phyloP scores from a whole-genome alignment of 2,113 vertebrate species.

The Hypomesus transpacificus region DNA sequence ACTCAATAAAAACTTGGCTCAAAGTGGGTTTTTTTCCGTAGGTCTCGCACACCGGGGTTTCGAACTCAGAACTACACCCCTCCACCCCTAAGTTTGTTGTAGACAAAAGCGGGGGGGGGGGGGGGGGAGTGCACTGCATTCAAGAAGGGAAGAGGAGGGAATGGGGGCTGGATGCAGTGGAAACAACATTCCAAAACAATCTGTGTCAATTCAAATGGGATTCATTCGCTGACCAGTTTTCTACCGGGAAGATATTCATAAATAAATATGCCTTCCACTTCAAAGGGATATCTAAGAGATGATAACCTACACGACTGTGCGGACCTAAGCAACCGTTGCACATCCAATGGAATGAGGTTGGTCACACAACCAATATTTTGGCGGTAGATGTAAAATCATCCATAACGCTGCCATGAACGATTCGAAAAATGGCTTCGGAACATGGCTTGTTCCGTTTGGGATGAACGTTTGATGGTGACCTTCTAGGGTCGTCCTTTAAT shows the following conservation, averaged over 20 bases:
- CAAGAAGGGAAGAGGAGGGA: background rate
- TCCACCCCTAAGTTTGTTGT: constrained; percentile 21
- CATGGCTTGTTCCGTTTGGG: constrained; percentile 3
- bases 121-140: background rate
- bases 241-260: constrained; percentile 39
- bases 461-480: constrained; percentile 2
- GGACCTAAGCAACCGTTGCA: constrained; percentile 29
- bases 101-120: constrained; percentile 7
- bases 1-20: constrained; percentile 66
- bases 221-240: constrained; percentile 50
- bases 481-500: constrained; percentile 5
- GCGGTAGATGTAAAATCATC: constrained; percentile 8
- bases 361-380: constrained; percentile 1
- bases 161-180: constrained; percentile 33
- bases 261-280: background rate
- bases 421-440: background rate
- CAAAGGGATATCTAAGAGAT: background rate
- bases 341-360: background rate
- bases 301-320: constrained; percentile 4
- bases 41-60: constrained; percentile 78
- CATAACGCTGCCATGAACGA: background rate
- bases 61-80: constrained; percentile 66
- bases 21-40: constrained; percentile 56
- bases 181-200: constrained; percentile 58
- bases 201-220: constrained; percentile 67